Conservation (phyloP, 2,888 invertebrate genomes). For the Tortrix viridana region DNA sequence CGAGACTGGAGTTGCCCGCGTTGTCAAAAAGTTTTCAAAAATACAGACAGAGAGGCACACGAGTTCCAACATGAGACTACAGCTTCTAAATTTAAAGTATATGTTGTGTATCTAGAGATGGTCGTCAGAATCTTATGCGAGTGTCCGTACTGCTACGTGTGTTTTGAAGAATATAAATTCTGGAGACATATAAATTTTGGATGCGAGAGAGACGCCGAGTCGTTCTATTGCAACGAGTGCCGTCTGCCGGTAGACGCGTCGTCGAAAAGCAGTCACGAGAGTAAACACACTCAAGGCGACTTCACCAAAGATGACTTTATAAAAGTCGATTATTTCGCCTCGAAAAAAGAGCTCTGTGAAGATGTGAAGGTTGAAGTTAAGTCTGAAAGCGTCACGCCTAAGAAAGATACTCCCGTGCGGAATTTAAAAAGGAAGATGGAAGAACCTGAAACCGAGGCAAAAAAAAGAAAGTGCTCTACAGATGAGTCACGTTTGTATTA, state of each 20-base stretch:
- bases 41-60: slow-evolving; percentile 11
- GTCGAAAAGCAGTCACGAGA: slow-evolving; percentile 14
- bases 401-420: slow-evolving; percentile 28
- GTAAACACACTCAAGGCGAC: slow-evolving; percentile 21
- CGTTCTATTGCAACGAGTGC: slow-evolving; percentile 30
- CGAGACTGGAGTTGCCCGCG: slow-evolving; percentile 41
- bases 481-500: slow-evolving; percentile 32
- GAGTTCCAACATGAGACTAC: slow-evolving; percentile 19
- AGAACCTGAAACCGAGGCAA: slow-evolving; percentile 6
- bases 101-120: slow-evolving; percentile 28
- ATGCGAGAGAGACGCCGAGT: slow-evolving; percentile 12
- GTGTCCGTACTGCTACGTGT: slow-evolving; percentile 33
- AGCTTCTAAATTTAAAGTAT: slow-evolving; percentile 16
- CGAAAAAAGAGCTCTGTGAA: not conserved
- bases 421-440: slow-evolving; percentile 27
- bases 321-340: slow-evolving; percentile 22
- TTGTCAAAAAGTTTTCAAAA: slow-evolving; percentile 18
- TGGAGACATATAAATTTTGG: slow-evolving; percentile 24
- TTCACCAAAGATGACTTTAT: slow-evolving; percentile 32
- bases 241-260: slow-evolving; percentile 13
- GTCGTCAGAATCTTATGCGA: slow-evolving; percentile 26
- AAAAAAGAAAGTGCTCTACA: not conserved
- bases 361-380: not conserved
- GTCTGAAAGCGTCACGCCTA: slow-evolving; percentile 35
- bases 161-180: slow-evolving; percentile 29